Conservation (phyloP, 2,113 vertebrate species). For the Chionis minor region DNA sequence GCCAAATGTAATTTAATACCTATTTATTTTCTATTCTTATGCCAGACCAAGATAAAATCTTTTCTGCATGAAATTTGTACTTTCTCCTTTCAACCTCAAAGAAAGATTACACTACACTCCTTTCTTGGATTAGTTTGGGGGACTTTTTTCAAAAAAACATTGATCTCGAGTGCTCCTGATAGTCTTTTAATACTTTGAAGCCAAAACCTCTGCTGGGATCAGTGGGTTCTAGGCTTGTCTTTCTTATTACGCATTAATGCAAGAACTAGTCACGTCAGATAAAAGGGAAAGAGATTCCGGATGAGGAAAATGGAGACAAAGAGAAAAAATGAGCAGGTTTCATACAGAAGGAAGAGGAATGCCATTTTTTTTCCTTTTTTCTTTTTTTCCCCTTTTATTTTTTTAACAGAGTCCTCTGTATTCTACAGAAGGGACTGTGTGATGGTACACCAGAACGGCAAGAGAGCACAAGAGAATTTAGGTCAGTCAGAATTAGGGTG, state of each 20-base stretch:
- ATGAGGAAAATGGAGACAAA: neutral
- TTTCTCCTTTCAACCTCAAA: constrained; percentile 40
- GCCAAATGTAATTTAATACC: constrained; percentile 33
- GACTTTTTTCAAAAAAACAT: neutral
- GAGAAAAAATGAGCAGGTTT: neutral
- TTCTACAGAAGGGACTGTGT: neutral
- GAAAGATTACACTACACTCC: neutral
- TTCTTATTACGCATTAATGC: neutral
- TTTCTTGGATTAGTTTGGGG: neutral
- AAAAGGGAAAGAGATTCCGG: neutral
- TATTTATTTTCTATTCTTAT: constrained; percentile 36
- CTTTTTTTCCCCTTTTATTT: no score
- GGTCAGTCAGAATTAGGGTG: neutral
- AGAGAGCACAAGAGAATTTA: neutral
- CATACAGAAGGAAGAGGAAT: neutral
- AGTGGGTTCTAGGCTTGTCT: neutral
- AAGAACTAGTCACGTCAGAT: neutral
- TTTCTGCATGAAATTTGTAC: constrained; percentile 25
- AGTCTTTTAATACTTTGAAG: neutral
- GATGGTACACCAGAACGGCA: fast-evolving
- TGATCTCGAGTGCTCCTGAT: neutral
- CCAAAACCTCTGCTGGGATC: neutral
- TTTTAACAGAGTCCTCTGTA: neutral
- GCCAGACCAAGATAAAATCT: neutral
- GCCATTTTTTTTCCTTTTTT: neutral